Evolutionary conservation across 2,797 vertebrate genomes (phyloP), one percentile per base, ranked within the genome.

Genomic region (Mallotus villosus): DNA sequence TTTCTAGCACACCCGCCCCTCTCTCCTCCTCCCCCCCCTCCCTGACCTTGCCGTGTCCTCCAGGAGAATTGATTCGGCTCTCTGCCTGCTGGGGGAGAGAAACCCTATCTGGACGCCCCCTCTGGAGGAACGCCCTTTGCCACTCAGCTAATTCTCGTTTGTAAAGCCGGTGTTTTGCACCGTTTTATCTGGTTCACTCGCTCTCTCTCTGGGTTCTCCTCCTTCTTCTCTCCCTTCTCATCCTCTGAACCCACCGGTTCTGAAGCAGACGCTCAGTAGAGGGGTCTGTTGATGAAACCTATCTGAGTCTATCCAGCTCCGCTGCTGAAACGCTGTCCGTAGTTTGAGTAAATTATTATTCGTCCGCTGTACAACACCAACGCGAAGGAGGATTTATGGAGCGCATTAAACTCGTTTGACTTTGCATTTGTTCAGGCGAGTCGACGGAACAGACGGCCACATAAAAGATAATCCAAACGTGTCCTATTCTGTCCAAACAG

Each of bases 1-100:
- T 32, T 32, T 6, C 29, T 32, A 32, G 2, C 29, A 32, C 29
- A 32, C 5, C 5, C 29, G 29, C 55, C 68, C 72, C 58, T 55
- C 70, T 51, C 16, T 37, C 21, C 9, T 63, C 64, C 17, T 62
- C 63, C 68, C 51, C 63, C 68, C 51, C 53, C 66, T 63, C 85
- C 74, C 81, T 89, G 90, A 92, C 92, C 91, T 93, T 92, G 86
- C 84, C 74, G 8, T 78, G 85, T 81, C 87, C 88, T 90, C 90
- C 91, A 89, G 90, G 90, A 90, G 87, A 92, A 93, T 92, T 86
- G 90, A 92, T 93, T 93, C 88, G 83, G 81, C 82, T 78, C 81
- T 79, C 73, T 66, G 86, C 80, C 83, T 87, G 49, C 24, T 62
- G 49, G 16, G 86, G 87, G 84, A 79, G 84, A 79, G 87, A 90